Evolutionary conservation across 2,113 vertebrate genomes (phyloP).

Genomic region (Ptilonorhynchus violaceus): DNA sequence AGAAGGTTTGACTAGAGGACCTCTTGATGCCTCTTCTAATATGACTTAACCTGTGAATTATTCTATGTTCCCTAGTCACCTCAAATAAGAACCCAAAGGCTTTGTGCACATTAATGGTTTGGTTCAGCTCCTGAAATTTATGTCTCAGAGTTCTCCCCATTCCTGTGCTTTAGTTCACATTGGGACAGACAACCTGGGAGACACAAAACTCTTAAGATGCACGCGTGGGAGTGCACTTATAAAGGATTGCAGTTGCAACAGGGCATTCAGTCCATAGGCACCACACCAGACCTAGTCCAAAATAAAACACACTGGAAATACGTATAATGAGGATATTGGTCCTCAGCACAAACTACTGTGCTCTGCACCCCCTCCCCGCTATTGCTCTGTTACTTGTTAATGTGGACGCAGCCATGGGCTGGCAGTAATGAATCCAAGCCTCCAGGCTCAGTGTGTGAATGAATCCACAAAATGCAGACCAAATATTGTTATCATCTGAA

Average conservation of each 20-base stretch:
- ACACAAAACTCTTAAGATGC: neutral
- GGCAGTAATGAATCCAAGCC: neutral
- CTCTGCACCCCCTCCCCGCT: neutral
- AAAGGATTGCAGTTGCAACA: neutral
- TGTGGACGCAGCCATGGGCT: neutral
- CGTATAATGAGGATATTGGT: accelerated
- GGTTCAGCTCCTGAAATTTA: neutral
- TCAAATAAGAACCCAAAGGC: neutral
- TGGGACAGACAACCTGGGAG: neutral
- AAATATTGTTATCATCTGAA: neutral
- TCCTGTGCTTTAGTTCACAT: neutral
- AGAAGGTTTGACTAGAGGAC: neutral
- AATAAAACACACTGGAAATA: neutral
- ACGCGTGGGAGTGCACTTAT: accelerated
- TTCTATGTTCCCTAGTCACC: neutral
- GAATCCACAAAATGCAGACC: neutral
- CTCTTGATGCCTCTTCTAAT: neutral
- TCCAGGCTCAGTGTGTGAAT: neutral
- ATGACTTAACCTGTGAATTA: neutral
- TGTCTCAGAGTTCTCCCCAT: neutral
- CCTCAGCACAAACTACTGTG: neutral
- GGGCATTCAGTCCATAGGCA: neutral
- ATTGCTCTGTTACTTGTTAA: neutral
- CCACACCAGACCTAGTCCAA: neutral
- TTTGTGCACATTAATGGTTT: neutral